Conservation (phyloP, 2,888 invertebrate genomes). For the Anticlea derivata region DNA sequence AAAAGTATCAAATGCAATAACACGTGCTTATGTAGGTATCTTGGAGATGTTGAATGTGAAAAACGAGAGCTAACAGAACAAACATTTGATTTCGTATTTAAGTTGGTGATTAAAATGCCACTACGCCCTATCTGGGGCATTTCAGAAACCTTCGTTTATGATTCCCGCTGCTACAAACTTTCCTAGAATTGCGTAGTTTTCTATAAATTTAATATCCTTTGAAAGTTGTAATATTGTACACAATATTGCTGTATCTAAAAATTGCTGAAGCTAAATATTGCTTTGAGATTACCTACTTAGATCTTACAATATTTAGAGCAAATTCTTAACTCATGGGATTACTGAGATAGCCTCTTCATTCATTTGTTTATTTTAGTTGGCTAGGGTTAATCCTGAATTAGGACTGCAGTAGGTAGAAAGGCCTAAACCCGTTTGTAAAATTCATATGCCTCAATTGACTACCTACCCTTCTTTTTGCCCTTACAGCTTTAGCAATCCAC, state of each 20-base stretch:
- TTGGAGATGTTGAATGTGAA: too few relatives aligned
- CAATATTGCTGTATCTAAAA: too few relatives aligned
- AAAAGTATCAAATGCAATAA: too few relatives aligned
- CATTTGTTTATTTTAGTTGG: too few relatives aligned
- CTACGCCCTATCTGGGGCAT: background rate
- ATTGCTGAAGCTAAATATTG: too few relatives aligned
- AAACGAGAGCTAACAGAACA: background rate
- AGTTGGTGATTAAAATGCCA: background rate
- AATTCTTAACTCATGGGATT: too few relatives aligned
- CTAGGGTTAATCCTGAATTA: background rate
- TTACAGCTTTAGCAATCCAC: conserved; percentile 72
- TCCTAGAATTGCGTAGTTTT: background rate
- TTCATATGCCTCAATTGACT: background rate
- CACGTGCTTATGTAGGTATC: too few relatives aligned
- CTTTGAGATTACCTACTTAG: too few relatives aligned
- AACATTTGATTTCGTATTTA: background rate
- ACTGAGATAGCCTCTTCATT: too few relatives aligned
- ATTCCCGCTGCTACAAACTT: background rate
- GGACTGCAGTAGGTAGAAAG: background rate
- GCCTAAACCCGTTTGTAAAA: background rate
- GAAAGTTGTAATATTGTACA: background rate
- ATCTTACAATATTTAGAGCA: background rate
- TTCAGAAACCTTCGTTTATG: conserved; percentile 10
- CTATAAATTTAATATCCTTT: too few relatives aligned
- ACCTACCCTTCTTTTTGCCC: background rate